Evolutionary conservation across 2,888 invertebrate genomes (phyloP), one percentile per base, ranked within the genome.

Genomic region (Eurytoma adleriae): DNA sequence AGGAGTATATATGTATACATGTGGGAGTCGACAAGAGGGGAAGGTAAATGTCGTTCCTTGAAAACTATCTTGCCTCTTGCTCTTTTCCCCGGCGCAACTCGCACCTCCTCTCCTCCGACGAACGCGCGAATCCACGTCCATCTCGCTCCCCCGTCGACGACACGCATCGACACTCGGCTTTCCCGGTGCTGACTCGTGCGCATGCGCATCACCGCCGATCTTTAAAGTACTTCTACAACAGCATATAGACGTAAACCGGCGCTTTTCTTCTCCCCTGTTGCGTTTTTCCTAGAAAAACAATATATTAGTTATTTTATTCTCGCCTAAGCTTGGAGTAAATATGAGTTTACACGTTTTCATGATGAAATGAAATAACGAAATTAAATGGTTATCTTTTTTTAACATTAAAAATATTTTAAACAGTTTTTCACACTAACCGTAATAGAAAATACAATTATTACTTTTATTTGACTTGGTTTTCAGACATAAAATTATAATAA

Each of bases 21-120:
- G 27, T 61, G 68, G 62, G 20, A 18, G 68, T 20, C 59, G 30
- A 66, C 18, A 73, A 18, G 70, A 48, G 66, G 57, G 76, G 61
- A 69, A 73, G 77, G 70, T 81, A 81, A 82, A 79, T 79, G 82
- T 74, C 73, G 72, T 79, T 82, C 82, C 79, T 76, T 77, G 82
- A 82, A 82, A 79, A 73, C 14, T 50, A 79, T 79, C 69, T 73
- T 24, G 73, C 70, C 76, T 82, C 82, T 79, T 70, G 69, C 82
- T 79, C 74, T 50, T 20, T 79, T 74, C 27, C 71, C 67, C 68
- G 71, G 74, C 24, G 27, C 50, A 18, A 30, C 57, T 40, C 40
- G 40, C 59, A 48, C 78, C 56, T 40, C 61, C 70, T 72, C 68
- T 54, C 70, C 62, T 69, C 76, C 20, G 54, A 50, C 50, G 40